phyloP scores from a whole-genome alignment of 1,140 invertebrate genomes.

The Meteorus sp. region DNA sequence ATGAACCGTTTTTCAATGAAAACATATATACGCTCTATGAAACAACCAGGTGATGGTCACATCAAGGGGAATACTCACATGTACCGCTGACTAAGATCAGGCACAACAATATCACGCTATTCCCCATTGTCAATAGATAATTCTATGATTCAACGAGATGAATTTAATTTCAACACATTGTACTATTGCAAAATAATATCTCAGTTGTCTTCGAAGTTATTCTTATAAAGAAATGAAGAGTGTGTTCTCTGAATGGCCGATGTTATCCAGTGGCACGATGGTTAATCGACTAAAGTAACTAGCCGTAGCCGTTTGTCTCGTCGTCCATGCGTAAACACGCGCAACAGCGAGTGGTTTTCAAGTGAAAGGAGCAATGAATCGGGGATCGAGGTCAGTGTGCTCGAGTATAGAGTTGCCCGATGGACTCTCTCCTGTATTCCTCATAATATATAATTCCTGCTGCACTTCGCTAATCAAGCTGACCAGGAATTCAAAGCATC shows the following conservation, averaged over 20 bases:
- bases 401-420: conserved; percentile 22
- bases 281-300: conserved; percentile 14
- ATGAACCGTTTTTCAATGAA: not conserved
- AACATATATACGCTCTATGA: not conserved
- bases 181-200: not conserved
- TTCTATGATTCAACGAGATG: not conserved
- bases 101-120: conserved; percentile 19
- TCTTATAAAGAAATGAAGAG: conserved; percentile 3
- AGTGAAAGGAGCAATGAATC: conserved; percentile 54
- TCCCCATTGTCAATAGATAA: conserved; percentile 20
- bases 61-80: conserved; percentile 29
- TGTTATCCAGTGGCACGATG: not conserved
- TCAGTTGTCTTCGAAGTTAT: no score
- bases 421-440: conserved; percentile 29
- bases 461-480: no score
- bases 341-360: conserved; percentile 43
- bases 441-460: no score
- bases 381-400: conserved; percentile 53
- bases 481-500: no score
- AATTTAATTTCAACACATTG: not conserved
- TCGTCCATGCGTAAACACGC: conserved; percentile 39
- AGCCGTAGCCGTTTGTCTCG: conserved; percentile 3
- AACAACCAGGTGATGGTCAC: conserved; percentile 30
- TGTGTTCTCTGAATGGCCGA: not conserved
- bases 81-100: conserved; percentile 29